A percentile compares a stretch with the other conserved stretches of the same genome.
phyloP scores from a whole-genome alignment of 1,140 invertebrate species.

The Cepaea nemoralis region DNA sequence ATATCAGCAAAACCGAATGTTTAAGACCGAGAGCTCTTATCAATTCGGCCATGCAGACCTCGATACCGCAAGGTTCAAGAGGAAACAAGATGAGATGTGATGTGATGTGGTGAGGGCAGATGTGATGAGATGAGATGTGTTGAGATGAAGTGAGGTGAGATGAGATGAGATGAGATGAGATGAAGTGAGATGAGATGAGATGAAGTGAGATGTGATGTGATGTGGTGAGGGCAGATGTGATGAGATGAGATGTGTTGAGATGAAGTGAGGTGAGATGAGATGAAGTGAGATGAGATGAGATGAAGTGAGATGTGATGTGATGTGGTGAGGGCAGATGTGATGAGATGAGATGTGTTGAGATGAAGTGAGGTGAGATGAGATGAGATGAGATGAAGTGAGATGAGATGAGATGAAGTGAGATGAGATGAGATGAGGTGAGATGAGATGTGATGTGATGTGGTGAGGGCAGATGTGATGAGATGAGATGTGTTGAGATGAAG shows the following conservation, averaged over 20 bases:
- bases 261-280: not conserved
- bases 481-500: too few species aligned
- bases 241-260: too few species aligned
- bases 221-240: not conserved
- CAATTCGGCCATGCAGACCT: too few species aligned
- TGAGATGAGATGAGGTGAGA: not conserved
- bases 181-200: not conserved
- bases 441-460: too few species aligned
- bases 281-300: not conserved
- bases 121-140: not conserved
- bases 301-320: not conserved
- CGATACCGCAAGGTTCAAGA: too few species aligned
- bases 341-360: too few species aligned
- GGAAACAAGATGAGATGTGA: not conserved
- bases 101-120: not conserved
- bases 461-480: too few species aligned
- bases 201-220: not conserved
- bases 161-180: not conserved
- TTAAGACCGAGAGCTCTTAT: too few species aligned
- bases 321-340: not conserved
- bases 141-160: too few species aligned
- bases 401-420: not conserved
- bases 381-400: not conserved
- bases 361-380: not conserved
- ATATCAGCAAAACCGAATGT: too few species aligned